Base-by-base conservation (phyloP, 2,888 invertebrate species). In the Eristalinus aeneus region DNA sequence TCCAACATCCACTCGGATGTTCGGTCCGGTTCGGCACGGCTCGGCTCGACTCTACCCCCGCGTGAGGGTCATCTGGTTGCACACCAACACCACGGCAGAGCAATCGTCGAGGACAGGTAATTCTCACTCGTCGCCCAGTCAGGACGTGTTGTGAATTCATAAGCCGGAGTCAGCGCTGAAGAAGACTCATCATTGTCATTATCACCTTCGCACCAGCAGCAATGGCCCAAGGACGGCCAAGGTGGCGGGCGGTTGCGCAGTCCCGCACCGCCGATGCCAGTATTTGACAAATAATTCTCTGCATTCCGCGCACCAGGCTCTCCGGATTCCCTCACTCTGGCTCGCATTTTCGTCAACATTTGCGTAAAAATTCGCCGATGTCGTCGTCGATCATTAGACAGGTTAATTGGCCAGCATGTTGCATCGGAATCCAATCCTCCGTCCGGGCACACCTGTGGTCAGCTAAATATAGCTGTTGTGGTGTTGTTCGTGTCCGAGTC, bases 401-500 rank as follows among this genome's bases (percentile, higher is more conserved):
- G 88, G 87, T 88, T 88, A 88, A 88, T 88, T 88, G 88, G 87
- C 88, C 83, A 89, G 90, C 90, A 90, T 90, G 90, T 91, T 91
- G 90, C 89, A 90, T 85, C 78, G 85, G 78, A 90, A 91, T 90
- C 91, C 91, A 89, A 90, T 90, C 90, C 88, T 89, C 90, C 88
- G 22, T 27, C 56, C 36, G 77, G 82, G 82, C 86, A 86, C 86
- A 86, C 86, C 86, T 86, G 86, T 86, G 86, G 82, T 86, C 82
- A 82, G 82, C 86, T 78, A 86, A 86, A 86, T 86, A 86, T 86
- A 86, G 86, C 86, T 86, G 86, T 86, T 86, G 74, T 82, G 77
- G 76, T 81, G 81, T 82, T 73, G 78, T 82, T 82, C 76, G 74
- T 82, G 77, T 78, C 74, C 61, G 36, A 82, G 86, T 71, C 77